Evolutionary conservation across 2,888 invertebrate genomes (phyloP).

Genomic region (Noctuana brunneofusca): DNA sequence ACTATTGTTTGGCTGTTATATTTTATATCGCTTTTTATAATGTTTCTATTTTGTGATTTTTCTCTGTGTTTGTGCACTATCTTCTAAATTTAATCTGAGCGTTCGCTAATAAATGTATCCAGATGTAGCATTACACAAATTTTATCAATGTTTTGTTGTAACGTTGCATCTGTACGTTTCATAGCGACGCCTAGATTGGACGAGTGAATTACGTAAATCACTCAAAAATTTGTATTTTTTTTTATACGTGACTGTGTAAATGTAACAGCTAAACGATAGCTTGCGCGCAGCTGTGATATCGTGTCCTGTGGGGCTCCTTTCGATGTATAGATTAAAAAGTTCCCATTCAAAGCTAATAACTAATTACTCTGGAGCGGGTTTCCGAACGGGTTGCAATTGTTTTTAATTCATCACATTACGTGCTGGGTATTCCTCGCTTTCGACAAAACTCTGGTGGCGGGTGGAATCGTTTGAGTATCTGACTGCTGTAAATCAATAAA

Average conservation of each 20-base stretch:
- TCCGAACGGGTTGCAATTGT: conserved; percentile 43
- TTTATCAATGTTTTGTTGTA: not conserved
- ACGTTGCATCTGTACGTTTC: not conserved
- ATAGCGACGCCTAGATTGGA: not conserved
- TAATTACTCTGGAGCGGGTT: conserved; percentile 24
- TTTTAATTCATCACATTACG: conserved; percentile 53
- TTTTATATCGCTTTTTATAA: conserved; percentile 47
- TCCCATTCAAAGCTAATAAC: conserved; percentile 32
- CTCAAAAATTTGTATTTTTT: conserved; percentile 32
- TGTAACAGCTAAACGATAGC: conserved; percentile 76
- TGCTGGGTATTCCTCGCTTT: conserved; percentile 67
- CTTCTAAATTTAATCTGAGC: not conserved
- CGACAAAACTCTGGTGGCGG: conserved; percentile 73
- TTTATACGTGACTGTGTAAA: conserved; percentile 39
- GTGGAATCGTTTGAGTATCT: conserved; percentile 50
- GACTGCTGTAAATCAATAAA: conserved; percentile 38
- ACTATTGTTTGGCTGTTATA: conserved; percentile 71
- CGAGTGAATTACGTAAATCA: not conserved
- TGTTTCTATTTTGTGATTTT: conserved; percentile 7
- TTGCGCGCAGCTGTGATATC: conserved; percentile 79
- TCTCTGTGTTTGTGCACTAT: conserved; percentile 26
- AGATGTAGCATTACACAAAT: not conserved
- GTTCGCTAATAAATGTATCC: not conserved
- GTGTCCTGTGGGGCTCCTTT: conserved; percentile 72
- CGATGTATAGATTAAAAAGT: conserved; percentile 19